These are phyloP conservation scores for Agrochola lychnidis DNA, from an alignment of 2,888 invertebrate species.

Conservation along the genomic window DNA sequence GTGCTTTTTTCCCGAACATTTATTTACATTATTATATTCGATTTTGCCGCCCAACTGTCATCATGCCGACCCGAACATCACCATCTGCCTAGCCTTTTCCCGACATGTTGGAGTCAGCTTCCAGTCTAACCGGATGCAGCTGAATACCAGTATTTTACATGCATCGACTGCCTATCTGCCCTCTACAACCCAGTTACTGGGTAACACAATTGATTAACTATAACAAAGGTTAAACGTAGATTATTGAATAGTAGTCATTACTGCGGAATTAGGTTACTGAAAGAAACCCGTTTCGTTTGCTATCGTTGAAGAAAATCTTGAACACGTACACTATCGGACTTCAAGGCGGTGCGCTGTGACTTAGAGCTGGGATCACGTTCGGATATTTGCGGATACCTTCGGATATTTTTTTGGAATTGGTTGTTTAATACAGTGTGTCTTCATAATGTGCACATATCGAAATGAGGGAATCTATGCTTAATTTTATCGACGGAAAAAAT, in stretches of 20 bases:
- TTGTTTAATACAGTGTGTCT: too few relatives aligned
- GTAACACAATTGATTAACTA: background rate
- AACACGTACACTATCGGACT: constrained; percentile 62
- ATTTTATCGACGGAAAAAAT: too few relatives aligned
- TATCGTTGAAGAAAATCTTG: constrained; percentile 57
- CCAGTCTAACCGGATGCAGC: too few relatives aligned
- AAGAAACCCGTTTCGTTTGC: constrained; percentile 50
- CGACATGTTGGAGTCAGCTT: too few relatives aligned
- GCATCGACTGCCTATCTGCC: too few relatives aligned
- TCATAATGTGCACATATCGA: too few relatives aligned
- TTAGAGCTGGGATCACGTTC: constrained; percentile 29
- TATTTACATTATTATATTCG: background rate
- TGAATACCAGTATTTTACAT: too few relatives aligned
- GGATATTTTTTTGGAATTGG: background rate
- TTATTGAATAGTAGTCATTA: constrained; percentile 41
- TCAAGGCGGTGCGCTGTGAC: constrained; percentile 31
- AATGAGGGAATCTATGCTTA: too few relatives aligned
- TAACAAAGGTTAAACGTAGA: constrained; percentile 1
- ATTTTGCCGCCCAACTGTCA: background rate
- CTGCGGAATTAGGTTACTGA: constrained; percentile 43
- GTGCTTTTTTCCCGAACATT: too few relatives aligned
- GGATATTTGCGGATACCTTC: constrained; percentile 51
- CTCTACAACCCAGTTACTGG: too few relatives aligned
- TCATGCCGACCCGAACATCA: background rate
- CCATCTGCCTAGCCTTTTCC: too few relatives aligned